Evolutionary conservation across 2,797 vertebrate genomes (phyloP), one percentile per base, ranked within the genome.

Genomic region (Diglossa cyanea): DNA sequence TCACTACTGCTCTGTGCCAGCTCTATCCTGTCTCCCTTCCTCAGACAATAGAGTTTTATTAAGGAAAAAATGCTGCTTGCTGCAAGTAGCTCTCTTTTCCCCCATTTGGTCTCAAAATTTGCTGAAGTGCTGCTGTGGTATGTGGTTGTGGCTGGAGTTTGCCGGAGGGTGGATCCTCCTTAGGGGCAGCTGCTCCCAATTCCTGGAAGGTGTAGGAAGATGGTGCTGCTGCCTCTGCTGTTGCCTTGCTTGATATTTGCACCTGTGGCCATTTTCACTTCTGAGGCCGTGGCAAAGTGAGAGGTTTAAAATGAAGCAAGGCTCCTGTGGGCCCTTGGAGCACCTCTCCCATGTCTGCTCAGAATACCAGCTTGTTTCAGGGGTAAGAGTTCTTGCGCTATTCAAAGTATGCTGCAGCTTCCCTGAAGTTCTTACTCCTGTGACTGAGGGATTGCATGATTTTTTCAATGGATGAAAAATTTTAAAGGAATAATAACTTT

Each of bases 1-100:
- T 54, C 0, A 0, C 33, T 2, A 13, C 51, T 44, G 70, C 76
- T 83, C 30, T 0, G 1, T 3, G 6, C 51, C 10, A n/a, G 53
- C 61, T 80, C 40, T 11, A 17, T 86, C 50, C 37, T 37, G 62
- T 74, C 35, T 86, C 40, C 73, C 4, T 65, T 65, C 50, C n/a
- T 39, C 1, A 10, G 35, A 68, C 67, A 65, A 35, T 16, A 61
- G 91, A 63, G 15, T 15, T 65, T 68, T 82, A 51, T 30, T 89
- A 50, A 58, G 35, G 9, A 72, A 93, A 80, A 58, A 23, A 39
- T 44, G 18, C n/a, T 45, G 4, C 50, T 72, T 5, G 6, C 58
- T 91, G 47, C 47, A 67, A 47, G 47, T 54, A 39, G 30, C 19
- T 39, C 19, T 44, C 4, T 40, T 55, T 82, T 15, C 10, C 55